A percentile compares a stretch with the other conserved stretches of the same genome.
phyloP scores from a whole-genome alignment of 1,140 invertebrate genomes.

The Macrobrachium nipponense region DNA sequence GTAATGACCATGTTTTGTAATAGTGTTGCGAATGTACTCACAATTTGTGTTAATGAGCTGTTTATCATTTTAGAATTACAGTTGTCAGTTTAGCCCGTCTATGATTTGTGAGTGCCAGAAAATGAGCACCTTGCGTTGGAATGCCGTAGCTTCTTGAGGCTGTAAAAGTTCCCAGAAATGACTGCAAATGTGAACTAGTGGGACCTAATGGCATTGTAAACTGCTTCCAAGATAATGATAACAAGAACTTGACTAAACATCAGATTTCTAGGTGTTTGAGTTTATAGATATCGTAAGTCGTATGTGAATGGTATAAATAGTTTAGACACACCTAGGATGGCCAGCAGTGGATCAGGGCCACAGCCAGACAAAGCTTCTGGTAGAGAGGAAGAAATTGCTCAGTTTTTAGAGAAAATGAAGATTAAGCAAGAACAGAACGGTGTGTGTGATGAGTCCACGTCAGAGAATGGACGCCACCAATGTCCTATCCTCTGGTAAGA shows the following conservation, averaged over 20 bases:
- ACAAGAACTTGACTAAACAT: constrained; percentile 37
- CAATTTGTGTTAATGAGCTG: no score
- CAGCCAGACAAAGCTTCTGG: constrained; percentile 44
- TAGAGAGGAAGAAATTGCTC: constrained; percentile 56
- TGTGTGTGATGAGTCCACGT: constrained; percentile 56
- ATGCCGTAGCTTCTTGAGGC: no score
- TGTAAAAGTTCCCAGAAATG: background rate
- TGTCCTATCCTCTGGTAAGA: constrained; percentile 62
- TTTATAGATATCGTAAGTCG: background rate
- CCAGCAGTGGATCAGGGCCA: background rate
- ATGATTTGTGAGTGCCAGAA: no score
- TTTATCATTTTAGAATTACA: no score
- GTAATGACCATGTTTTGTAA: no score
- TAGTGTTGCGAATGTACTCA: no score
- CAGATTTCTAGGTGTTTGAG: background rate
- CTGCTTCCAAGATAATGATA: constrained; percentile 23
- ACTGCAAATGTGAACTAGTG: background rate
- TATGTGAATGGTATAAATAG: background rate
- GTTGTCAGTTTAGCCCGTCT: no score
- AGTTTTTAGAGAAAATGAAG: constrained; percentile 56
- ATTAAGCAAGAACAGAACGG: constrained; percentile 55
- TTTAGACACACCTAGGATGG: background rate
- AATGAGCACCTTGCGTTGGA: no score
- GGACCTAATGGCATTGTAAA: background rate
- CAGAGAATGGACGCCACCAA: constrained; percentile 56